Base-by-base conservation (phyloP, 2,113 vertebrate genomes). In the Solea solea region DNA sequence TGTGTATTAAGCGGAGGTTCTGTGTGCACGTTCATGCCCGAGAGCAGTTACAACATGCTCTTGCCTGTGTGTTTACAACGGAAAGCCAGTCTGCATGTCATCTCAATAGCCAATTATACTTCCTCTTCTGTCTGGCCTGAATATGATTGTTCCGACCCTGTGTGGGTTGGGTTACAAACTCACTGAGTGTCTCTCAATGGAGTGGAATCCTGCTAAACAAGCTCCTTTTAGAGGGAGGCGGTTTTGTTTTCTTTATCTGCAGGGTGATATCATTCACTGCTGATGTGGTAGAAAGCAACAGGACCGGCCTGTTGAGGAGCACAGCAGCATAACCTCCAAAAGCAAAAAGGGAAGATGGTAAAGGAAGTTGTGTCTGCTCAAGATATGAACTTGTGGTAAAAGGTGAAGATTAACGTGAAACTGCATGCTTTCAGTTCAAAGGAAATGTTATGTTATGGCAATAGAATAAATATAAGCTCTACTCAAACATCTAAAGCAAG, bases 141-240 rank as follows among this genome's bases (percentile, higher is more conserved):
- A 44, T 73, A 41, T 25, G 39, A 83, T 53, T 57, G 73, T 66
- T 65, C 12, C 21, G 53, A 72, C 73, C 53, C 7, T 55, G 16
- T 52, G 58, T 82, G 83, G 86, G 82, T 77, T 81, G 83, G 83
- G 81, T 85, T 72, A 79, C 70, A 74, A 27, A 78, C 48, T 54
- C 39, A 58, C 34, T 5, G 6, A 27, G 55, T 41, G 25, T 49
- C 56, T 64, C 27, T 86, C 51, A 76, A 68, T 77, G 68, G 40
- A 16, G 44, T 53, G 59, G 64, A 90, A 93, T 90, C 92, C 89
- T 87, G 92, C 64, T 81, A 54, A 88, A 89, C 89, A 72, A 87
- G 86, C 76, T 82, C 25, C 65, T 74, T 34, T 75, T 62, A 54
- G 54, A 79, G 51, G 6, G 0, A 62, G 46, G 63, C 69, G 83